A percentile compares a stretch with the other conserved stretches of the same genome.
phyloP scores from a whole-genome alignment of 2,797 vertebrate species.

The Carapus acus region DNA sequence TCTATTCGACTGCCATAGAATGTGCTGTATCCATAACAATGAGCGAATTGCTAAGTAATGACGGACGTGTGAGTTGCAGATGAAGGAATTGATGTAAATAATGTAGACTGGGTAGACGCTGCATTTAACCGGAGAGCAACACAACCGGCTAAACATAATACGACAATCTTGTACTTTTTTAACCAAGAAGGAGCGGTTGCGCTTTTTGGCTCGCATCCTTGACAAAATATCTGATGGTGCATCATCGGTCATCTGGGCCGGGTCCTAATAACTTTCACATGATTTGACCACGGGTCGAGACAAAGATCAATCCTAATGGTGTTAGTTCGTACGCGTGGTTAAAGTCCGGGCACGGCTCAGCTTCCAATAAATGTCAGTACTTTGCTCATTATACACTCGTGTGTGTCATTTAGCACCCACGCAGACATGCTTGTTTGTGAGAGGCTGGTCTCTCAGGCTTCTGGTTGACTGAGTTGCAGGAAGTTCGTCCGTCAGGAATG shows the following conservation, averaged over 20 bases:
- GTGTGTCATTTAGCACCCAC: constrained; percentile 49
- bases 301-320: constrained; percentile 38
- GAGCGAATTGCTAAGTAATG: no score
- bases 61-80: no score
- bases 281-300: constrained; percentile 17
- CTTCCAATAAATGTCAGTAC: constrained; percentile 30
- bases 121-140: not conserved
- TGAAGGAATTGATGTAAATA: no score
- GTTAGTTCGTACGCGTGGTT: constrained; percentile 12
- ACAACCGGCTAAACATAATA: no score
- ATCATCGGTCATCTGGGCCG: not conserved
- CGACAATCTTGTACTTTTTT: no score
- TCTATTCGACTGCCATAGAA: no score
- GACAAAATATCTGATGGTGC: no score
- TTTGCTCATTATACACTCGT: constrained; percentile 10
- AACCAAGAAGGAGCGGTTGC: no score
- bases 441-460: not conserved
- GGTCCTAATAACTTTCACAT: constrained; percentile 32
- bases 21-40: no score
- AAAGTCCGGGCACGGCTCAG: constrained; percentile 8
- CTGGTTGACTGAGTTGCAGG: not conserved
- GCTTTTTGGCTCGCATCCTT: no score
- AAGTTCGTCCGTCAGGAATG: no score
- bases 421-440: constrained; percentile 6
- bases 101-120: no score